Percentiles rank a stretch among this genome's conserved stretches.
Conservation (phyloP, 2,888 invertebrate species). For the Amorpha juglandis region DNA sequence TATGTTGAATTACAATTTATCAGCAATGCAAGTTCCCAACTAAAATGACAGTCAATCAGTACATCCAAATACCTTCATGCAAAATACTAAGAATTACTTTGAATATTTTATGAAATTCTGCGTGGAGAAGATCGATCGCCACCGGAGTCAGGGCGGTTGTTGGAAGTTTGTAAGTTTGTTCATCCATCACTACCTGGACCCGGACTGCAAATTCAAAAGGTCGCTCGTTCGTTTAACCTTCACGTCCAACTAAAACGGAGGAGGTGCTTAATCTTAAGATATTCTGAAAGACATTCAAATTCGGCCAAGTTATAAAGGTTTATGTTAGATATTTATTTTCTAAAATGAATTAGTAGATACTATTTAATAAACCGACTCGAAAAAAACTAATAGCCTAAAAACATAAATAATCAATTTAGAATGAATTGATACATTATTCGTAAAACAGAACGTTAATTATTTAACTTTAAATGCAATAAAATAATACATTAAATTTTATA, state of each 20-base stretch:
- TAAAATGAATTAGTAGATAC: too few species aligned
- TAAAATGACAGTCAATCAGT: neutral
- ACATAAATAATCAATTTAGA: too few species aligned
- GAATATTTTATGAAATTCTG: neutral
- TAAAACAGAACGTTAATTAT: too few species aligned
- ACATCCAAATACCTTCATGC: neutral
- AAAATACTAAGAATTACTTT: slow-evolving; percentile 3
- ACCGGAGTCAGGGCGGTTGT: neutral
- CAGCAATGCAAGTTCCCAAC: too few species aligned
- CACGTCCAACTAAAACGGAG: neutral
- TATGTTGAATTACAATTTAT: too few species aligned
- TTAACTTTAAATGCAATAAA: too few species aligned
- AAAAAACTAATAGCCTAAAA: too few species aligned
- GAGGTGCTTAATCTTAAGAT: neutral
- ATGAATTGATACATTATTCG: too few species aligned
- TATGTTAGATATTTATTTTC: too few species aligned
- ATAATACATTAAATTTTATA: too few species aligned
- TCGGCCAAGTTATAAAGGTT: too few species aligned
- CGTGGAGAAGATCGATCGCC: neutral
- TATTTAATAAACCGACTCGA: too few species aligned
- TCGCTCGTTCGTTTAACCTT: slow-evolving; percentile 3
- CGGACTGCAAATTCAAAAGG: neutral
- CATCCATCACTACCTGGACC: slow-evolving; percentile 14
- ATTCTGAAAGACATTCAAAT: neutral
- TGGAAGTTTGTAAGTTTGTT: slow-evolving; percentile 2